Evolutionary conservation across 2,797 vertebrate genomes (phyloP).

Genomic region (Aulostomus chinensis): DNA sequence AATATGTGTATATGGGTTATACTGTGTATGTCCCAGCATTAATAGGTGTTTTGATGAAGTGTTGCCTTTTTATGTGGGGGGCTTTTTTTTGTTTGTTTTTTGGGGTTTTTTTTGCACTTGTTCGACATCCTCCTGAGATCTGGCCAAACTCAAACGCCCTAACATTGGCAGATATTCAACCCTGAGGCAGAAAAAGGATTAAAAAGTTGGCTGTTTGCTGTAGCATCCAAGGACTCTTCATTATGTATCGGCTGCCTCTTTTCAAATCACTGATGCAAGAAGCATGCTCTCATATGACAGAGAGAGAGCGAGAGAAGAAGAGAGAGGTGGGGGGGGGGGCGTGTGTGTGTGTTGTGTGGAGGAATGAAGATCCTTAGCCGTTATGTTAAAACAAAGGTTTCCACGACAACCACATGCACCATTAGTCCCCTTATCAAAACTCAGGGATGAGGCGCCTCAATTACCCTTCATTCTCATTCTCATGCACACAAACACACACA

Average conservation of each 20-base stretch:
- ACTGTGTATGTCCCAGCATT: conserved; percentile 18
- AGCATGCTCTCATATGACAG: conserved; percentile 53
- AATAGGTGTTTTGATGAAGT: conserved; percentile 44
- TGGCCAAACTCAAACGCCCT: conserved; percentile 18
- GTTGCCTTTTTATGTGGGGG: too few relatives aligned
- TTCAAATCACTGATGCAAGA: conserved; percentile 67
- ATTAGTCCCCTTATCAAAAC: conserved; percentile 71
- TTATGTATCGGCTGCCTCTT: conserved; percentile 67
- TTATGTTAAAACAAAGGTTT: conserved; percentile 73
- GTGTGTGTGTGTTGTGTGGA: conserved; percentile 35
- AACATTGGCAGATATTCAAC: conserved; percentile 26
- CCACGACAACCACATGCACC: conserved; percentile 72
- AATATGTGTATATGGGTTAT: conserved; percentile 10
- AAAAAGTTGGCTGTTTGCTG: conserved; percentile 42
- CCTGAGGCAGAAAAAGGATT: conserved; percentile 42
- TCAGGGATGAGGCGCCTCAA: conserved; percentile 56
- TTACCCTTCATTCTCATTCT: conserved; percentile 51
- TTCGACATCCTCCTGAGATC: conserved; percentile 27
- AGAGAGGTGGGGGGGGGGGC: conserved; percentile 1
- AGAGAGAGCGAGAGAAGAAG: conserved; percentile 4
- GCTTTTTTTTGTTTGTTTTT: too few relatives aligned
- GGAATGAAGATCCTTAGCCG: conserved; percentile 64
- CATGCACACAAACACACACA: conserved; percentile 2
- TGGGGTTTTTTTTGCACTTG: conserved; percentile 17
- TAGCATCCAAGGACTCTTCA: conserved; percentile 68